phyloP scores from a whole-genome alignment of 2,113 vertebrate species.

The Todiramphus chloris region DNA sequence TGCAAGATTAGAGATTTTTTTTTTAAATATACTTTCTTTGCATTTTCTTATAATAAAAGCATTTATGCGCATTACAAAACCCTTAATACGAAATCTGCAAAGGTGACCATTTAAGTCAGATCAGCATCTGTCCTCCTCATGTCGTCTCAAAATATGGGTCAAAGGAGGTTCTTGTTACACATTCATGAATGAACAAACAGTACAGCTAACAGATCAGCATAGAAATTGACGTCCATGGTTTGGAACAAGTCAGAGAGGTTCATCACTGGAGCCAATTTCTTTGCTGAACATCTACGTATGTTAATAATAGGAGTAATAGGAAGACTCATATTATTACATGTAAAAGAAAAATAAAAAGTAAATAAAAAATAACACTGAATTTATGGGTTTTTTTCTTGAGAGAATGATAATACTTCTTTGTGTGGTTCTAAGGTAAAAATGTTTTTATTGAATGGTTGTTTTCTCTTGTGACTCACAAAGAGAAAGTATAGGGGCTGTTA shows the following conservation, averaged over 20 bases:
- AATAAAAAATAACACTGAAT: neutral
- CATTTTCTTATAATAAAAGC: neutral
- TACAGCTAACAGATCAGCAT: neutral
- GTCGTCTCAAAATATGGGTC: neutral
- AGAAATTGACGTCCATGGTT: neutral
- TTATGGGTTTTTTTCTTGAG: neutral
- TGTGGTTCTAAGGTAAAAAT: neutral
- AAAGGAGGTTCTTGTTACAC: neutral
- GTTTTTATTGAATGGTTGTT: neutral
- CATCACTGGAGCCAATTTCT: neutral
- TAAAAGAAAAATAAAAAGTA: neutral
- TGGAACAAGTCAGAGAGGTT: neutral
- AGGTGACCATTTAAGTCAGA: neutral
- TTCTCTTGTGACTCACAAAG: slow-evolving; percentile 29
- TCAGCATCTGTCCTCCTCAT: neutral
- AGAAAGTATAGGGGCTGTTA: neutral
- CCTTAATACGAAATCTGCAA: neutral
- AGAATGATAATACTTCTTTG: neutral
- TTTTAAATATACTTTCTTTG: neutral
- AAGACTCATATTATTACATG: neutral
- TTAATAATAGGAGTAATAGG: neutral
- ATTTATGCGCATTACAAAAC: neutral
- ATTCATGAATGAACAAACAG: accelerated
- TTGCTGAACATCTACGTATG: neutral
- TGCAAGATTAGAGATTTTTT: neutral